Base-by-base conservation (phyloP, 2,797 vertebrate genomes). In the Myotis vivesi region DNA sequence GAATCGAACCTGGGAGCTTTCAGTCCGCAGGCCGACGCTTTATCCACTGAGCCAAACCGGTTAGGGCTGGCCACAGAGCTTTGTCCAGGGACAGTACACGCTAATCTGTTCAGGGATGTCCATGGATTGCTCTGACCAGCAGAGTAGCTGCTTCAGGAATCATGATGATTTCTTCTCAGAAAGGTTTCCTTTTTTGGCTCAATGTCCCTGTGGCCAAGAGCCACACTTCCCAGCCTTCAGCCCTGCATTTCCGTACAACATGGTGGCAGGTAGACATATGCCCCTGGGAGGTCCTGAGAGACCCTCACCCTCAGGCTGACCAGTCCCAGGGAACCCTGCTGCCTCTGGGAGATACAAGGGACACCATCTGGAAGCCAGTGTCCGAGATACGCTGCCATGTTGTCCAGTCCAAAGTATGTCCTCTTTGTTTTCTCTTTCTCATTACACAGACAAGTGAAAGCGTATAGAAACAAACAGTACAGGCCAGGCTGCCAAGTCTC, bases 341-440 rank as follows among this genome's bases (percentile, higher is more conserved):
- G 22, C 36, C 30, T 17, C 11, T 79, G 57, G 33, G 2, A 73
- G 85, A 53, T 41, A 9, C 57, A n/a, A 0, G 8, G 83, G 49
- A 51, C 59, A 75, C 28, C 55, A 22, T 75, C 44, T 82, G 57
- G 59, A 93, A 89, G 75, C 25, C 59, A 22, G 23, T 51, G 8
- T 53, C 33, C 57, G 38, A 33, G 19, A 75, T 10, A 83, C 28
- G 33, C 2, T 38, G 55, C 30, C n/a, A 12, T 51, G 28, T 13
- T 38, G 25, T 51, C 64, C 53, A 8, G 49, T 55, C 69, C 75
- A 76, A 83, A 84, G 19, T 53, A 64, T 25, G 36, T n/a, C 53
- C 11, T 30, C 81, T 87, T 91, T 84, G 71, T 44, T 89, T 93
- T 94, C 75, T 77, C 44, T 87, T 59, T 81, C 71, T 80, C 59